Evolutionary conservation across 2,888 invertebrate species (phyloP), one percentile per base, ranked within the genome.

Genomic region (Aquatica leii): DNA sequence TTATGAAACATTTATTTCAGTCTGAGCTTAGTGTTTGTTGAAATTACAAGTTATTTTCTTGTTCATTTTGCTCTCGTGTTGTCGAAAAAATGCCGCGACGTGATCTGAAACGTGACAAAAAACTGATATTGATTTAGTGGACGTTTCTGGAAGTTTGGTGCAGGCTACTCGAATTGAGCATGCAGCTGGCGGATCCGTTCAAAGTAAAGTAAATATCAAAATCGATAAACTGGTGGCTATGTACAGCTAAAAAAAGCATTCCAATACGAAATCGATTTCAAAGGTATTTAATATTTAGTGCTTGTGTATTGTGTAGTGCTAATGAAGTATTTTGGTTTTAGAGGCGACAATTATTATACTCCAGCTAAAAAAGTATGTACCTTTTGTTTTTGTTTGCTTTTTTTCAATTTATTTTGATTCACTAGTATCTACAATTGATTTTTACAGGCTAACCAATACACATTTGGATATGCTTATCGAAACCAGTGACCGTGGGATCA

Each of bases 11-110:
- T n/a, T n/a, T n/a, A n/a, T n/a, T n/a, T n/a, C n/a, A n/a, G n/a
- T n/a, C n/a, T n/a, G n/a, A n/a, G n/a, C n/a, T n/a, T n/a, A n/a
- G n/a, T n/a, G n/a, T n/a, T n/a, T n/a, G n/a, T n/a, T n/a, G n/a
- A n/a, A n/a, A 37, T 37, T 37, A 37, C 37, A 2, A 37, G 37
- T 37, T 9, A n/a, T 37, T 37, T 37, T 37, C n/a, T 37, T 37
- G 37, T 37, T 37, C n/a, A 37, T 37, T 37, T 37, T 37, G 11
- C 37, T 37, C 37, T 37, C 37, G 37, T 37, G 37, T 37, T 37
- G 37, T 37, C 37, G 37, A 37, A 37, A n/a, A 37, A 37, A 37
- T 37, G 37, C 37, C 37, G 37, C 37, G 37, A 37, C 37, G 37
- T 37, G 12, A 37, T 37, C 37, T 37, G 37, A 37, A 37, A 37